Percentiles rank a stretch among this genome's conserved stretches.
phyloP scores from a whole-genome alignment of 1,140 invertebrate genomes.

The Cotesia chilonis region DNA sequence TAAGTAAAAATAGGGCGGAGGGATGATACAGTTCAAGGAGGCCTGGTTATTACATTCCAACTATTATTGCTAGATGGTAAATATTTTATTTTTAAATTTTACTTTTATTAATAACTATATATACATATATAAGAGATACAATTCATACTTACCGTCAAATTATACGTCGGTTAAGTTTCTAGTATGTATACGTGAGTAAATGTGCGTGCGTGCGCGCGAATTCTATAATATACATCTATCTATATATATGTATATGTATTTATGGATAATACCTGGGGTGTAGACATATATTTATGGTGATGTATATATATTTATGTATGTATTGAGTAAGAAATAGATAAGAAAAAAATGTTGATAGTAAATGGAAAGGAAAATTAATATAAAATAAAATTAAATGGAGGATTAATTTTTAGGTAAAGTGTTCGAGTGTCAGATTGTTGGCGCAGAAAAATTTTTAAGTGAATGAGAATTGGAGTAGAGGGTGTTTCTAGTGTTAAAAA shows the following conservation, averaged over 20 bases:
- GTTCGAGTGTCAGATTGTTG: too few relatives aligned
- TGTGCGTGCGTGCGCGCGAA: conserved; percentile 30
- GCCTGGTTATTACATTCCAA: too few relatives aligned
- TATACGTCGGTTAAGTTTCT: conserved; percentile 18
- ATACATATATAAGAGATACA: too few relatives aligned
- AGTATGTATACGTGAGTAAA: conserved; percentile 19
- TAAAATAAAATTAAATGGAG: background rate
- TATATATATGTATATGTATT: conserved; percentile 7
- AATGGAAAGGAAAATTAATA: background rate
- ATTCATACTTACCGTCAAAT: background rate
- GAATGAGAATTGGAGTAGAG: too few relatives aligned
- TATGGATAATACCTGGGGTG: conserved; percentile 5
- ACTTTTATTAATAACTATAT: too few relatives aligned
- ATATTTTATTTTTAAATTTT: too few relatives aligned
- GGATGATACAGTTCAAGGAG: too few relatives aligned
- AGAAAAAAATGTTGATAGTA: background rate
- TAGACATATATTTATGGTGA: conserved; percentile 11
- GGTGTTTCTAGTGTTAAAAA: too few relatives aligned
- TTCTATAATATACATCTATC: conserved; percentile 2
- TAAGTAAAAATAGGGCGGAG: too few relatives aligned
- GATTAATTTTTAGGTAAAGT: too few relatives aligned
- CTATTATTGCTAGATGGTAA: too few relatives aligned
- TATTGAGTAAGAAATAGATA: background rate
- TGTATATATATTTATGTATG: conserved; percentile 1
- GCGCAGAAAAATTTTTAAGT: too few relatives aligned